phyloP scores from a whole-genome alignment of 2,888 invertebrate species.

The Caenorhabditis becei region DNA sequence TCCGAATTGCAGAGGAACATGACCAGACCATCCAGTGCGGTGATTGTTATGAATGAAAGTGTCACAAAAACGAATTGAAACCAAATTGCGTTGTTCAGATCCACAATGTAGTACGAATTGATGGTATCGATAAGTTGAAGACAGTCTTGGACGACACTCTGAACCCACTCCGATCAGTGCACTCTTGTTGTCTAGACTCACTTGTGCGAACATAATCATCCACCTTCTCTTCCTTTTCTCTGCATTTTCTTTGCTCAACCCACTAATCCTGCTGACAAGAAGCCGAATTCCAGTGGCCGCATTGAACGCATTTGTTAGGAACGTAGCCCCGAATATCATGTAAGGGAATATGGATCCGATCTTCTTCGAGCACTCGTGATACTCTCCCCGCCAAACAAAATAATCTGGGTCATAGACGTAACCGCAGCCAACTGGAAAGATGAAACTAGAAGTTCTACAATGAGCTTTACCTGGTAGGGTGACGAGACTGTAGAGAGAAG shows the following conservation, averaged over 20 bases:
- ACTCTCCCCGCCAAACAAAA: conserved; percentile 35
- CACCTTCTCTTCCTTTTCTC: conserved; percentile 25
- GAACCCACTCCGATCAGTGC: not conserved
- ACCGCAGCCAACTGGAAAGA: conserved; percentile 33
- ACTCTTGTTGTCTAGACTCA: not conserved
- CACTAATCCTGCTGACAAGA: conserved; percentile 28
- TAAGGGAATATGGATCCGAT: not conserved
- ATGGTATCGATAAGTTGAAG: conserved; percentile 25
- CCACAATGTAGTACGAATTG: conserved; percentile 3
- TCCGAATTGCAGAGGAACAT: conserved; percentile 26
- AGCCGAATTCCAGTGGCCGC: conserved; percentile 26
- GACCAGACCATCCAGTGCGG: conserved; percentile 26
- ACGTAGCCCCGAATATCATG: conserved; percentile 4
- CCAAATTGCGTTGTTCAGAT: not conserved
- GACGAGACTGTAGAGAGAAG: not conserved
- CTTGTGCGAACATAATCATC: conserved; percentile 56
- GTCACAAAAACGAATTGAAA: conserved; percentile 34
- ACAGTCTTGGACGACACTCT: conserved; percentile 28
- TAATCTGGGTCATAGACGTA: conserved; percentile 44
- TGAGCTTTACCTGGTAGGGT: conserved; percentile 11
- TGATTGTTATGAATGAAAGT: conserved; percentile 1
- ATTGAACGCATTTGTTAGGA: conserved; percentile 32
- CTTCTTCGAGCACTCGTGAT: conserved; percentile 6
- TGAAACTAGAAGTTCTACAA: not conserved
- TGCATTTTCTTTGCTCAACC: conserved; percentile 26